Conservation (phyloP, 2,888 invertebrate species). For the Andrena flavipes region DNA sequence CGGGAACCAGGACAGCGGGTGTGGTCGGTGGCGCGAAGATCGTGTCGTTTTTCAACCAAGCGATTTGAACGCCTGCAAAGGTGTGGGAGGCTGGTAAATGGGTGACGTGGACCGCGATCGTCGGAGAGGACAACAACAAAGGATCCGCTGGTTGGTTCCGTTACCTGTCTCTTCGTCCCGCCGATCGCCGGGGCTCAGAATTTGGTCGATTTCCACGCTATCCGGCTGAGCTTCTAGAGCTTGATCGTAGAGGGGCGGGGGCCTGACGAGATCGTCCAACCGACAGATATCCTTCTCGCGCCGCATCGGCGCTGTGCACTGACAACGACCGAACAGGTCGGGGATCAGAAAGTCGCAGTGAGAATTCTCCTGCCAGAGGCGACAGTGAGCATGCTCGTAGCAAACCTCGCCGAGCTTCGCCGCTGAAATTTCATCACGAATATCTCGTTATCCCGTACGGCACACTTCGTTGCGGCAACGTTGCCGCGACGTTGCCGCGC, state of each 20-base stretch:
- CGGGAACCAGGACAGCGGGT: slow-evolving; percentile 71
- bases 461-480: too few species aligned
- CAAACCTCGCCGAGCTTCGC: slow-evolving; percentile 94
- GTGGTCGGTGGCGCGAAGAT: slow-evolving; percentile 74
- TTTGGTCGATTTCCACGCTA: neutral
- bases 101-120: too few species aligned
- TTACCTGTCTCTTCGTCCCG: slow-evolving; percentile 22
- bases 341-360: slow-evolving; percentile 96
- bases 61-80: slow-evolving; percentile 77
- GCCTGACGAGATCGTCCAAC: slow-evolving; percentile 85
- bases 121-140: too few species aligned
- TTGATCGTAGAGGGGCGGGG: slow-evolving; percentile 33
- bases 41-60: slow-evolving; percentile 82
- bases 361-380: slow-evolving; percentile 92
- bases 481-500: too few species aligned
- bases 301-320: slow-evolving; percentile 87
- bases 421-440: slow-evolving; percentile 86
- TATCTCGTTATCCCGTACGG: too few species aligned
- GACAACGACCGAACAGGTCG: slow-evolving; percentile 94
- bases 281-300: slow-evolving; percentile 83
- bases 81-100: neutral
- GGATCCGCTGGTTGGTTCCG: too few species aligned
- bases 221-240: neutral
- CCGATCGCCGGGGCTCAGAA: neutral
- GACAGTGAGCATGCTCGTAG: slow-evolving; percentile 95